These are phyloP conservation scores for Sylvilagus floridanus DNA, from an alignment of 2,797 vertebrate species.

Conservation along the genomic window DNA sequence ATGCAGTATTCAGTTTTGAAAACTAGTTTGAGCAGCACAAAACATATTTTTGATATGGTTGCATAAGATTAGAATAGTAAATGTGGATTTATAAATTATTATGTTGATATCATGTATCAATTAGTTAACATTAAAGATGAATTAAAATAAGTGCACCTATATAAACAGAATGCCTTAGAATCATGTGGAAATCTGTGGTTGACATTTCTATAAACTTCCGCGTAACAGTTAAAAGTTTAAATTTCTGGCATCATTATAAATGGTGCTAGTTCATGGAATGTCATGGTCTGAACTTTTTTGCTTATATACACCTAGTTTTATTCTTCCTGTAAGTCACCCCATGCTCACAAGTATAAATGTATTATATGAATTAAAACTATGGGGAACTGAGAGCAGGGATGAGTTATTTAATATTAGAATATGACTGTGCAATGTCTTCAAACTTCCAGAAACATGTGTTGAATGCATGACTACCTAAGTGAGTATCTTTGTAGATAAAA, in stretches of 20 bases:
- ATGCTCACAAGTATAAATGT: not conserved
- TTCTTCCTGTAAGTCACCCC: not conserved
- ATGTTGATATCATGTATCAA: not conserved
- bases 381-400: not conserved
- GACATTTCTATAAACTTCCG: slow-evolving; percentile 31
- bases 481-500: not conserved
- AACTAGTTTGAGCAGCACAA: slow-evolving; percentile 48
- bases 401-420: not conserved
- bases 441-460: not conserved
- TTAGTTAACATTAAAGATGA: slow-evolving; percentile 12
- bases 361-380: not conserved
- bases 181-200: not conserved
- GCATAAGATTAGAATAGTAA: not conserved
- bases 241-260: slow-evolving; percentile 21
- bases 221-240: slow-evolving; percentile 49
- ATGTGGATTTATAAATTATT: not conserved
- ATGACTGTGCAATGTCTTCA: not conserved
- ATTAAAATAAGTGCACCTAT: not conserved
- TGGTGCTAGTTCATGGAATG: not conserved
- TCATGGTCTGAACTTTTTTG: not conserved
- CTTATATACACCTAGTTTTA: slow-evolving; percentile 5
- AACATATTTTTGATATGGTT: not conserved
- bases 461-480: not conserved
- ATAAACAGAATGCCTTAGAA: not conserved
- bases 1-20: not conserved